phyloP scores from a whole-genome alignment of 2,113 vertebrate genomes.

The Chaetorhynchus papuensis region DNA sequence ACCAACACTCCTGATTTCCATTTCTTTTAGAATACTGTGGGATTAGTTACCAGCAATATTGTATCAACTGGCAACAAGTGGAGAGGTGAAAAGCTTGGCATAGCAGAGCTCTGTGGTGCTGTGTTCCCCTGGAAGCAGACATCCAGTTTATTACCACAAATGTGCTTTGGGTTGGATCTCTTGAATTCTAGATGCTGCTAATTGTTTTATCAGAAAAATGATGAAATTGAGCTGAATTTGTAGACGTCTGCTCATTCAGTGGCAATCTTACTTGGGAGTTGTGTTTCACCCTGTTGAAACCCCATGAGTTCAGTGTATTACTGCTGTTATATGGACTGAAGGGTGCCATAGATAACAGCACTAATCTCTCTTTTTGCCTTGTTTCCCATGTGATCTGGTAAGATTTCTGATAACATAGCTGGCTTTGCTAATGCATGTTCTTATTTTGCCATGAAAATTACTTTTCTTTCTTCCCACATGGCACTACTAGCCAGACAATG shows the following conservation, averaged over 20 bases:
- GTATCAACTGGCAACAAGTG: not conserved
- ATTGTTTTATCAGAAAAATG: not conserved
- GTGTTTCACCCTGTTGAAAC: not conserved
- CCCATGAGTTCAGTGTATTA: not conserved
- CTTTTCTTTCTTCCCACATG: not conserved
- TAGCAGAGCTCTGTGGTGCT: not conserved
- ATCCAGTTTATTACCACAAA: not conserved
- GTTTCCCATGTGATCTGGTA: not conserved
- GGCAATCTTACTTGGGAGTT: not conserved
- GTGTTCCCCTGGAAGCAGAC: not conserved
- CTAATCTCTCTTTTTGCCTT: not conserved
- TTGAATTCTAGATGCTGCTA: not conserved
- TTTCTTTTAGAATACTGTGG: not conserved
- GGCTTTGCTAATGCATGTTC: not conserved
- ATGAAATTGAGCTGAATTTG: not conserved
- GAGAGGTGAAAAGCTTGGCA: not conserved
- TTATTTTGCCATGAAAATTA: not conserved
- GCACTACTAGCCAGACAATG: not conserved
- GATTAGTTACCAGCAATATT: not conserved
- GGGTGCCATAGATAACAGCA: not conserved
- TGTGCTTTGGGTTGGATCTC: not conserved
- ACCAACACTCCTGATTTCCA: not conserved
- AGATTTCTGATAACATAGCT: not conserved
- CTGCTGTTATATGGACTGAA: not conserved
- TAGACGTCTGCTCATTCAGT: not conserved